A percentile compares a stretch with the other conserved stretches of the same genome.
phyloP scores from a whole-genome alignment of 2,797 vertebrate species.

The Hydrophis major region DNA sequence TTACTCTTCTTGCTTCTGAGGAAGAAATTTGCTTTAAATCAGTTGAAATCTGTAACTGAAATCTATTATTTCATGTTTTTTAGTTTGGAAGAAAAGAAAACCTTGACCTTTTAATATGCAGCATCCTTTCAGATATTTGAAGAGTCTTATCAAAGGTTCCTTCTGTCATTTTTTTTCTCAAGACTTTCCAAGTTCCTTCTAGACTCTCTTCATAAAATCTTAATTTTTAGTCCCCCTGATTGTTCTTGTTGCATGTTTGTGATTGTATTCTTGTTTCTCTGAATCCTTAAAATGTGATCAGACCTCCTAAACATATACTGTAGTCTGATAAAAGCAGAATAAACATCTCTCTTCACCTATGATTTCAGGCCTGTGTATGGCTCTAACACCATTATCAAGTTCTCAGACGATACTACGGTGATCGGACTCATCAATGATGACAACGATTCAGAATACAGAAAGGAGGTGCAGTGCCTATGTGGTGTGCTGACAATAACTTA shows the following conservation, averaged over 20 bases:
- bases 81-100: not conserved
- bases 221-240: not conserved
- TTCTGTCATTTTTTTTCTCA: not conserved
- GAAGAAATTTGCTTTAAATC: not conserved
- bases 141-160: not conserved
- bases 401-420: no score
- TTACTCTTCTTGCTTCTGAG: not conserved
- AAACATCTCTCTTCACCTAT: not conserved
- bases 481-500: no score
- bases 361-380: no score
- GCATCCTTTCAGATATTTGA: not conserved
- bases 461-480: no score
- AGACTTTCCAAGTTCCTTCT: not conserved
- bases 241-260: not conserved
- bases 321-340: not conserved
- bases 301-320: not conserved
- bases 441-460: no score
- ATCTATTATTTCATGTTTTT: not conserved
- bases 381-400: no score
- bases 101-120: not conserved
- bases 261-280: not conserved
- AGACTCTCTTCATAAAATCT: not conserved
- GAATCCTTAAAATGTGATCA: not conserved
- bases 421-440: no score
- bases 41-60: not conserved